These are phyloP conservation scores for Anthoptus insignis DNA, from an alignment of 2,888 invertebrate genomes.

Conservation along the genomic window DNA sequence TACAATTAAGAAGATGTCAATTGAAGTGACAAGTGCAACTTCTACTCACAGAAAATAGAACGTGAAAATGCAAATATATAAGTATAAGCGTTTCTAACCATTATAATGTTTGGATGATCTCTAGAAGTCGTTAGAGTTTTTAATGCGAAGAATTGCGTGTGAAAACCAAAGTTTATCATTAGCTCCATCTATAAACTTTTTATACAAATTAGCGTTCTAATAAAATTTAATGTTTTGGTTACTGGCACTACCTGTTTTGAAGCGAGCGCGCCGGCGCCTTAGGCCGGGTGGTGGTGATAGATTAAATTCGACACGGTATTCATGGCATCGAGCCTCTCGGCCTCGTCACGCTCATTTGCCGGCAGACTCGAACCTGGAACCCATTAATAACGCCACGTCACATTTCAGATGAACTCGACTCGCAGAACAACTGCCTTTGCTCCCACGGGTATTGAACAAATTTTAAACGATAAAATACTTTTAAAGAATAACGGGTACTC, in stretches of 20 bases:
- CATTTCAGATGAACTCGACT: conserved; percentile 44
- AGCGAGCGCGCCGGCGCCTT: conserved; percentile 72
- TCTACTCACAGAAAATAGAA: too few species aligned
- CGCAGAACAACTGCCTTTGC: conserved; percentile 14
- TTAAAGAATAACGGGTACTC: too few species aligned
- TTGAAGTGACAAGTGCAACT: too few species aligned
- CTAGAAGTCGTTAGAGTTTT: too few species aligned
- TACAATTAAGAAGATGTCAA: too few species aligned
- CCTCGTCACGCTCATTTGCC: conserved; percentile 76
- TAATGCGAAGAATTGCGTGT: too few species aligned
- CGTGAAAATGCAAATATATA: too few species aligned
- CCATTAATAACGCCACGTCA: conserved; percentile 62
- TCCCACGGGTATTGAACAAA: conserved; percentile 42
- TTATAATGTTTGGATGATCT: too few species aligned
- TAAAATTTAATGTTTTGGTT: conserved; percentile 57
- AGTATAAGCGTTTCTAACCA: too few species aligned
- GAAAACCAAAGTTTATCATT: conserved; percentile 61
- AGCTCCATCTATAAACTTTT: conserved; percentile 64
- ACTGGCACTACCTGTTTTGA: conserved; percentile 76
- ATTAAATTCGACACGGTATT: conserved; percentile 86
- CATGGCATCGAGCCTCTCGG: conserved; percentile 75
- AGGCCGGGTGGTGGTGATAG: conserved; percentile 78
- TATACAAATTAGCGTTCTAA: conserved; percentile 61
- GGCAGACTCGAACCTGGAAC: conserved; percentile 58
- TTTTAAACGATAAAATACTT: too few species aligned